Evolutionary conservation across 1,140 invertebrate species (phyloP).

Genomic region (Probaryconus sp.): DNA sequence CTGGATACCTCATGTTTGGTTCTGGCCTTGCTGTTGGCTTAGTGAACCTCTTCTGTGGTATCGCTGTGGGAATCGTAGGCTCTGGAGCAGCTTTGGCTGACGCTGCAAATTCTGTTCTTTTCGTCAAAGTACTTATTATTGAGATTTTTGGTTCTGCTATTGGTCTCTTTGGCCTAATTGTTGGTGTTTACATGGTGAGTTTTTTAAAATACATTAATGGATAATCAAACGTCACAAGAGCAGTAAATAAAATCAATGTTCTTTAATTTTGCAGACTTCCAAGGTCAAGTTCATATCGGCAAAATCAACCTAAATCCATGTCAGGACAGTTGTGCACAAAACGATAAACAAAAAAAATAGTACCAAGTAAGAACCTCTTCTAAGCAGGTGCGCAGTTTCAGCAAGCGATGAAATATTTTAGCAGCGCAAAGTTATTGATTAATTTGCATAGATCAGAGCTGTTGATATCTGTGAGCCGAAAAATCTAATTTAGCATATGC

Average conservation of each 20-base stretch:
- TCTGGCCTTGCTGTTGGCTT: constrained; percentile 95
- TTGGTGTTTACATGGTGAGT: constrained; percentile 92
- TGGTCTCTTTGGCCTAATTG: constrained; percentile 98
- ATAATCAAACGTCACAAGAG: too few species aligned
- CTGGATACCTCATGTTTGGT: constrained; percentile 97
- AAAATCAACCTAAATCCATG: neutral
- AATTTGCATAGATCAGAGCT: constrained; percentile 53
- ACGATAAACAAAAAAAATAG: too few species aligned
- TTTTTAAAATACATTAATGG: too few species aligned
- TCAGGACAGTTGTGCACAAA: too few species aligned
- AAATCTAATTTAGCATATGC: constrained; percentile 51
- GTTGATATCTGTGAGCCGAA: constrained; percentile 45
- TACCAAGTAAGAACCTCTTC: too few species aligned
- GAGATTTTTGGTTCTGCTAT: constrained; percentile 99
- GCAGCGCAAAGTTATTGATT: constrained; percentile 25
- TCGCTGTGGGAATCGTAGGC: constrained; percentile 96
- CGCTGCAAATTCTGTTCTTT: constrained; percentile 95
- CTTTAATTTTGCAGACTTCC: constrained; percentile 74
- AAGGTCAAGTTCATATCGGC: constrained; percentile 74
- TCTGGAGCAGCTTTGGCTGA: constrained; percentile 97
- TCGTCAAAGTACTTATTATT: constrained; percentile 98
- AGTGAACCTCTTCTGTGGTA: constrained; percentile 96
- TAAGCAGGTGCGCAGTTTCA: constrained; percentile 27
- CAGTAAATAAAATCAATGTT: neutral
- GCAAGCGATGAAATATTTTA: constrained; percentile 31